Base-by-base conservation (phyloP, 2,113 vertebrate genomes). In the Xyliphius kryptos region DNA sequence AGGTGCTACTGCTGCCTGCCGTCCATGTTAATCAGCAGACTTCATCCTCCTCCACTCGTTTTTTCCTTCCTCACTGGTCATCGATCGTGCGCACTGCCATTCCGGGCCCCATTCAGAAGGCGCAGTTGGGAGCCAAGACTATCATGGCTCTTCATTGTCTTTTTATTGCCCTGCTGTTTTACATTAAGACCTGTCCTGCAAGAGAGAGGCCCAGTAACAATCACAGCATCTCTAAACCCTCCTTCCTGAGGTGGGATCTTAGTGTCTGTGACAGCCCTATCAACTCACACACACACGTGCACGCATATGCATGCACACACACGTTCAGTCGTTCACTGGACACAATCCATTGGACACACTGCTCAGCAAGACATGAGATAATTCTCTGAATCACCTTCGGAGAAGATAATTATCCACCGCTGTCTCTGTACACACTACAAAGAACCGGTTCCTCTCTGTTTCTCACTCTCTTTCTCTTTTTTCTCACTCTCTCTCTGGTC, bases 111-210 rank as follows among this genome's bases (percentile, higher is more conserved):
- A 62, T 66, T 64, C 64, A 61, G 63, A 56, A 49, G 37, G 57
- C 50, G 4, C 16, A n/a, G 26, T 63, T 64, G 69, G 63, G 61
- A 62, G 71, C 55, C 52, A 56, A 62, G 55, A 61, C 69, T 63
- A 75, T 79, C 77, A 79, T 68, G 61, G 69, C 61, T 65, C 65
- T 71, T 61, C 64, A 74, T 70, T 77, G 71, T 73, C 72, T 79
- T 72, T 72, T 69, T 74, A 77, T 72, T 69, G 71, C 58, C 75
- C 73, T 72, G 73, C 71, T 77, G 69, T 72, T 75, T 70, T 74
- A 77, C 69, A 77, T 77, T 74, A 77, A 61, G 69, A 65, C 64
- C 58, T 71, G 68, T 77, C 71, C 70, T 69, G 56, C 67, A 54
- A 68, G 68, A 63, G 40, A 70, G 47, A 65, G 64, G 48, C 22